phyloP scores from a whole-genome alignment of 2,888 invertebrate species.

The Nomada flava region DNA sequence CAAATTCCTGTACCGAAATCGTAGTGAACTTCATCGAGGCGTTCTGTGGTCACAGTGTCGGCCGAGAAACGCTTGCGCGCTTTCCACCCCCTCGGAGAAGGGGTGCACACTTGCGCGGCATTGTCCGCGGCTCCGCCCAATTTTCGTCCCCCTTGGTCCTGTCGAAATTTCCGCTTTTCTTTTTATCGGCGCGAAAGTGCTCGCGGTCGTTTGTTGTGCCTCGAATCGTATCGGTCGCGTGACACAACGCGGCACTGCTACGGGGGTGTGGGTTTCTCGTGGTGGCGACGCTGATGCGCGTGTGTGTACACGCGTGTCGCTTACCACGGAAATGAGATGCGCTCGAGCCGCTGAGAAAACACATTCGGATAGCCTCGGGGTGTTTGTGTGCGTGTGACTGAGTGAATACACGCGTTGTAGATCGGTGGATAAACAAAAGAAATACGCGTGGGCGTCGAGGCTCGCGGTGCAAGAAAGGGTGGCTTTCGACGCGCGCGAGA shows the following conservation, averaged over 20 bases:
- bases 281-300: neutral
- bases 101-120: slow-evolving; percentile 21
- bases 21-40: too few species aligned
- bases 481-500: slow-evolving; percentile 42
- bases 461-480: slow-evolving; percentile 20
- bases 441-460: slow-evolving; percentile 13
- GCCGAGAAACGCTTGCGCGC: slow-evolving; percentile 43
- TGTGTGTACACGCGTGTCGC: neutral
- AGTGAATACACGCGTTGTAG: slow-evolving; percentile 5
- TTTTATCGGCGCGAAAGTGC: slow-evolving; percentile 8
- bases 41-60: neutral
- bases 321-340: slow-evolving; percentile 30
- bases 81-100: slow-evolving; percentile 2
- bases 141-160: slow-evolving; percentile 15
- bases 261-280: neutral
- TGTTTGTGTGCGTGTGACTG: neutral
- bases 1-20: neutral
- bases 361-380: neutral
- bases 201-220: neutral
- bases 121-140: slow-evolving; percentile 47
- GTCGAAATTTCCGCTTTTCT: slow-evolving; percentile 6
- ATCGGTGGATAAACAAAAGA: slow-evolving; percentile 44
- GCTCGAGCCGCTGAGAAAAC: slow-evolving; percentile 11
- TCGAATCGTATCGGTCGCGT: slow-evolving; percentile 25
- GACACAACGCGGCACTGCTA: neutral